Conservation (phyloP, 2,113 vertebrate species). For the Empidonax alnorum region DNA sequence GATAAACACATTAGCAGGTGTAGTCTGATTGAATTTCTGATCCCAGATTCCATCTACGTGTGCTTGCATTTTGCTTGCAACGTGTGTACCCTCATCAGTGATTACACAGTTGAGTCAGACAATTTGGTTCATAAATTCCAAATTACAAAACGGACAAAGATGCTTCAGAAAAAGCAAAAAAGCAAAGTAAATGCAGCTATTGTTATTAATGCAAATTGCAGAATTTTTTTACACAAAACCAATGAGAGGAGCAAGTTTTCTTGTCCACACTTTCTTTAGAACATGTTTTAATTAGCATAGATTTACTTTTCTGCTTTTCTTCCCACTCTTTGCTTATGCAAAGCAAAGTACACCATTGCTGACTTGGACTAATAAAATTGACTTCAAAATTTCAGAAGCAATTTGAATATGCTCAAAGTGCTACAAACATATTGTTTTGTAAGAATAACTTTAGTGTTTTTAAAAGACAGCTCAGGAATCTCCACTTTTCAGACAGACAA, state of each 20-base stretch:
- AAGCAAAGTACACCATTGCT: neutral
- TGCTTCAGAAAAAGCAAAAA: neutral
- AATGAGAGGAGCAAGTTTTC: neutral
- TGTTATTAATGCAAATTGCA: neutral
- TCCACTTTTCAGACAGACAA: neutral
- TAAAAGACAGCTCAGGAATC: neutral
- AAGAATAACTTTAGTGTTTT: neutral
- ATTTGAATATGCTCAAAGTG: neutral
- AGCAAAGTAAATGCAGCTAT: neutral
- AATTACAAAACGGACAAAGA: neutral
- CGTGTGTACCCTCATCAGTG: fast-evolving
- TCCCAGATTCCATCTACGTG: neutral
- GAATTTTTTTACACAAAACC: neutral
- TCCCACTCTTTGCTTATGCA: neutral
- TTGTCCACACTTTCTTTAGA: neutral
- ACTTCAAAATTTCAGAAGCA: neutral
- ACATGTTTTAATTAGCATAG: neutral
- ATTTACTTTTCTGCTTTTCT: neutral
- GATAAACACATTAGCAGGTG: neutral
- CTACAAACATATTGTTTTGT: neutral
- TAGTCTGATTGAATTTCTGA: neutral
- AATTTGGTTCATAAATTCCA: neutral
- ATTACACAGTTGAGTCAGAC: neutral
- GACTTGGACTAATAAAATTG: neutral
- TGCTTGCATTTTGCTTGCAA: neutral